Percentiles rank a stretch among this genome's conserved stretches.
These are phyloP conservation scores for Synanthedon vespiformis DNA, from an alignment of 2,888 invertebrate species.

Conservation along the genomic window DNA sequence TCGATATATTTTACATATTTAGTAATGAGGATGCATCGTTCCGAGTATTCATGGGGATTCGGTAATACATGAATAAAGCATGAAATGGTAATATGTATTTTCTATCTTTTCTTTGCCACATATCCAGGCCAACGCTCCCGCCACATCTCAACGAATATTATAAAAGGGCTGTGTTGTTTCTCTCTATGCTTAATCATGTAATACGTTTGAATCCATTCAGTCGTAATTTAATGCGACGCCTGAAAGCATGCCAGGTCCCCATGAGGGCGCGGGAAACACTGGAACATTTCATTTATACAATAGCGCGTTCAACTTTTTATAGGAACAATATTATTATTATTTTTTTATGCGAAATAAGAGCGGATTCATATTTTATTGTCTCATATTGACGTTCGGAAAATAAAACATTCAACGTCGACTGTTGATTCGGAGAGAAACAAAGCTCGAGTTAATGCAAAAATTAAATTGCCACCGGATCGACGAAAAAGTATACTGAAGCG, in stretches of 20 bases:
- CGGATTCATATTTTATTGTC: no score
- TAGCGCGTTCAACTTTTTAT: not conserved
- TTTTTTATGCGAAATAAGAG: no score
- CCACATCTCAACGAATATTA: not conserved
- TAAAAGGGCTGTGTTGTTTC: not conserved
- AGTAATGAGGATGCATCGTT: not conserved
- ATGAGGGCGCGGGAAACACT: constrained; percentile 1
- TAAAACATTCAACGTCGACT: no score
- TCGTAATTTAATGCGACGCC: constrained; percentile 10
- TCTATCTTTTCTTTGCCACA: constrained; percentile 8
- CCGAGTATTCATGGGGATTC: constrained; percentile 11
- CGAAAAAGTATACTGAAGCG: no score
- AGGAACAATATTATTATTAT: no score
- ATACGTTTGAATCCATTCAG: constrained; percentile 11
- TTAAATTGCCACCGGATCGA: no score
- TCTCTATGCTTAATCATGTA: not conserved
- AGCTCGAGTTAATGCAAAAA: no score
- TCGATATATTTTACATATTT: not conserved
- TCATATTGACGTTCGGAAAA: no score
- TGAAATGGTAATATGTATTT: constrained; percentile 13
- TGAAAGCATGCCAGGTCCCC: constrained; percentile 5
- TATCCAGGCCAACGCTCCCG: constrained; percentile 5
- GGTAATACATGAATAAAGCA: constrained; percentile 14
- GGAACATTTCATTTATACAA: constrained; percentile 1
- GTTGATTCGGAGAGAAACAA: no score